Percentiles rank a stretch among this genome's conserved stretches.
These are phyloP conservation scores for Grantiella picta DNA, from an alignment of 2,113 vertebrate species.

Conservation along the genomic window DNA sequence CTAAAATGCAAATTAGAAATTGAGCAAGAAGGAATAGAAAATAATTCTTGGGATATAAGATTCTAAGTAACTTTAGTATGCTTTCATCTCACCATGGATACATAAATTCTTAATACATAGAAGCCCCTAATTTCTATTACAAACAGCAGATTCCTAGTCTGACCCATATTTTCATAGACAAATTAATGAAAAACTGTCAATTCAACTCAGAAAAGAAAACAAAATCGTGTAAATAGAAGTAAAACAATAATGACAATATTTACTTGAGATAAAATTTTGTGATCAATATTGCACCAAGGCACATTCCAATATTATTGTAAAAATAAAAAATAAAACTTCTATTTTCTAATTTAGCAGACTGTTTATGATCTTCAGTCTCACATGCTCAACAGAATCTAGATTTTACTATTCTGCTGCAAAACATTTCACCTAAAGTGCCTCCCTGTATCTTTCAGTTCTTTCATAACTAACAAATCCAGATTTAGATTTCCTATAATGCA, in stretches of 20 bases:
- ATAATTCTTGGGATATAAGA: not conserved
- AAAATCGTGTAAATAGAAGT: not conserved
- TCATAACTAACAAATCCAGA: not conserved
- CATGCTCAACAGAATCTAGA: not conserved
- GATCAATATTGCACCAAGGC: not conserved
- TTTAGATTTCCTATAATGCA: accelerated
- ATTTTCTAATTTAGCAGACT: not conserved
- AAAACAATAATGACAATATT: not conserved
- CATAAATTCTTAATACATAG: not conserved
- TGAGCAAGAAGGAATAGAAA: not conserved
- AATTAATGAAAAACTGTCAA: not conserved
- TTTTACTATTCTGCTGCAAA: not conserved
- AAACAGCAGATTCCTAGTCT: not conserved
- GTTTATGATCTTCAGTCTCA: not conserved
- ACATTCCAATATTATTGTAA: not conserved
- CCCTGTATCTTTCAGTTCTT: not conserved
- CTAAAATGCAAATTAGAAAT: not conserved
- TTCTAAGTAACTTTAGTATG: not conserved
- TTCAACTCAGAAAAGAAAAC: not conserved
- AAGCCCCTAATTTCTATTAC: not conserved
- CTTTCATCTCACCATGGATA: not conserved
- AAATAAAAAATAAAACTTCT: not conserved
- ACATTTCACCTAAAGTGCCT: not conserved
- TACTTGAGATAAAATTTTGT: not conserved
- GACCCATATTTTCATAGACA: not conserved